Evolutionary conservation across 2,113 vertebrate species (phyloP), one percentile per base, ranked within the genome.

Genomic region (Grammomys dolichurus): DNA sequence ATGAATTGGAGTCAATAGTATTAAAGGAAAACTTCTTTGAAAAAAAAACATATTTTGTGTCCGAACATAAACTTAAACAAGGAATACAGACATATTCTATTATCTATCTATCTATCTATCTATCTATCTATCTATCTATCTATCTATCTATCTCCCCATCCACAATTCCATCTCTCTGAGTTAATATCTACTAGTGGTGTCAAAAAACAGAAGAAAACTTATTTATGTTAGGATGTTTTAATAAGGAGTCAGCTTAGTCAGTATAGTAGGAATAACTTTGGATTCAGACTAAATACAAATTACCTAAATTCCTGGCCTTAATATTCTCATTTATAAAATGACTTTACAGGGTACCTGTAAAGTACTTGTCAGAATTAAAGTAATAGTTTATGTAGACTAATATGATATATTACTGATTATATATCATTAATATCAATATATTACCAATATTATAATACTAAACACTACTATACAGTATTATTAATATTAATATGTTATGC

Each of bases 351-450:
- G 85, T 89, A 36, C 11, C 75, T 89, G 22, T 54, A 78, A 75
- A n/a, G 58, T 80, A 94, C 81, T 81, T 96, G 63, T 87, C 86
- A 97, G 58, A n/a, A 95, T 8, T 95, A 51, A 94, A 69, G 85
- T 95, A 94, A 95, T 60, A n/a, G 92, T 67, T 46, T 67, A 67
- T 67, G 40, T 40, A 67, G 40, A 63, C 63, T 91, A 82, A 94
- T 46, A 31, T n/a, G 54, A 40, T 40, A 81, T 81, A 56, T 58
- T 82, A 60, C 22, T 58, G 51, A 56, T 81, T 81, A 81, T 56
- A 56, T 81, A 36, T 81, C 19, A 81, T 36, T 54, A 54, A 12
- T 36, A 81, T 81, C 33, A 81, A 20, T 56, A 81, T 56, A n/a
- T 56, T 81, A 24, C 17, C 51, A 56, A 81, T 56, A 82, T 22